phyloP scores from a whole-genome alignment of 2,888 invertebrate genomes.

The Amorpha juglandis region DNA sequence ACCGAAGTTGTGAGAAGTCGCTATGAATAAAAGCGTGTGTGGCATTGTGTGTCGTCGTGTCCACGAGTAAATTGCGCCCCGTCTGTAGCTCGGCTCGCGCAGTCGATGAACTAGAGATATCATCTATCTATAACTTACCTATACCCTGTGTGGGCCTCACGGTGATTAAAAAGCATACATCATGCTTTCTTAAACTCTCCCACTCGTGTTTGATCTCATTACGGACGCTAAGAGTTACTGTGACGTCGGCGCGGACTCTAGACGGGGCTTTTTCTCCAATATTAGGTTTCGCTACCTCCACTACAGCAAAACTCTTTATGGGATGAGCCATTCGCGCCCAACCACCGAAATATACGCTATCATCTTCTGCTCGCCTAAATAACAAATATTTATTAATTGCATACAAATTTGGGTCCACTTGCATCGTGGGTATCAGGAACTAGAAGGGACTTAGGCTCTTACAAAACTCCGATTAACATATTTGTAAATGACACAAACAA shows the following conservation, averaged over 20 bases:
- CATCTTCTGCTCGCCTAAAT: constrained; percentile 92
- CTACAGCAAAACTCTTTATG: constrained; percentile 95
- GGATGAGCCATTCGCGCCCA: constrained; percentile 99
- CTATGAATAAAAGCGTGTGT: too few species aligned
- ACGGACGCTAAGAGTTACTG: constrained; percentile 95
- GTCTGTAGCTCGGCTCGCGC: too few species aligned
- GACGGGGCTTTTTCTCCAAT: constrained; percentile 98
- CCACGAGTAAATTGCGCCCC: too few species aligned
- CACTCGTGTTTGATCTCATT: constrained; percentile 97
- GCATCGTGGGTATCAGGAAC: too few species aligned
- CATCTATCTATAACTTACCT: constrained; percentile 81
- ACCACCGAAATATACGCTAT: constrained; percentile 94
- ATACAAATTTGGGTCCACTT: too few species aligned
- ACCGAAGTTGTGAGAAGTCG: too few species aligned
- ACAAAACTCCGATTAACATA: too few species aligned
- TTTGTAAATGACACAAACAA: too few species aligned
- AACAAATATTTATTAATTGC: not conserved
- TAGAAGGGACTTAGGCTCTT: too few species aligned
- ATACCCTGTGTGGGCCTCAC: constrained; percentile 93
- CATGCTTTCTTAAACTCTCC: constrained; percentile 98
- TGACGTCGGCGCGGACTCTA: constrained; percentile 96
- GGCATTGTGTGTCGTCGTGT: too few species aligned
- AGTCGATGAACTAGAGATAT: not conserved
- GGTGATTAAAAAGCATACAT: constrained; percentile 98
- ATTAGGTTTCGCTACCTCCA: constrained; percentile 96